Conservation (phyloP, 2,113 vertebrate genomes). For the Mus spicilegus region DNA sequence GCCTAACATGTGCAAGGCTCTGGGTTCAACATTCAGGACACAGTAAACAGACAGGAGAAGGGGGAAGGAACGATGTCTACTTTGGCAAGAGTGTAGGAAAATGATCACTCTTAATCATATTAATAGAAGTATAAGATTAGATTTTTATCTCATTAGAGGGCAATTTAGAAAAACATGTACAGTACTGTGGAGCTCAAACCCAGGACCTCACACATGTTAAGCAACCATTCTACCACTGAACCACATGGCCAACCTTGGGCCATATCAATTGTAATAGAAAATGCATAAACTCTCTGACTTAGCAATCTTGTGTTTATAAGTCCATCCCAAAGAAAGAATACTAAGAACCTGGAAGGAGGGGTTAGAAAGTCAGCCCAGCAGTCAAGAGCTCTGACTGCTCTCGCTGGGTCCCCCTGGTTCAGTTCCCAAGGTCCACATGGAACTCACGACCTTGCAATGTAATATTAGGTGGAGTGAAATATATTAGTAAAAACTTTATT, state of each 20-base stretch:
- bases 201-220: background rate
- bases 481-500: background rate
- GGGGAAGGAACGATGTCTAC: background rate
- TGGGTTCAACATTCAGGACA: background rate
- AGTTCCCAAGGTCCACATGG: background rate
- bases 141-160: constrained; percentile 51
- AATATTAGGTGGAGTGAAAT: background rate
- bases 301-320: background rate
- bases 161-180: constrained; percentile 21
- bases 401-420: background rate
- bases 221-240: background rate
- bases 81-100: background rate
- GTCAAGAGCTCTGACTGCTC: background rate
- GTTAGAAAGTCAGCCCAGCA: background rate
- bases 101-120: background rate
- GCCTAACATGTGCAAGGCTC: background rate
- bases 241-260: background rate
- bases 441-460: background rate
- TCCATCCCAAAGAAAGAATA: background rate
- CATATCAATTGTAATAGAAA: background rate
- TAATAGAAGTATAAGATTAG: constrained; percentile 15
- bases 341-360: background rate
- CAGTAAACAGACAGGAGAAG: background rate
- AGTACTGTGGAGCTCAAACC: background rate
- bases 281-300: background rate